A percentile compares a stretch with the other conserved stretches of the same genome.
These are phyloP conservation scores for Malurus alboscapulatus DNA, from an alignment of 2,113 vertebrate species.

Conservation along the genomic window DNA sequence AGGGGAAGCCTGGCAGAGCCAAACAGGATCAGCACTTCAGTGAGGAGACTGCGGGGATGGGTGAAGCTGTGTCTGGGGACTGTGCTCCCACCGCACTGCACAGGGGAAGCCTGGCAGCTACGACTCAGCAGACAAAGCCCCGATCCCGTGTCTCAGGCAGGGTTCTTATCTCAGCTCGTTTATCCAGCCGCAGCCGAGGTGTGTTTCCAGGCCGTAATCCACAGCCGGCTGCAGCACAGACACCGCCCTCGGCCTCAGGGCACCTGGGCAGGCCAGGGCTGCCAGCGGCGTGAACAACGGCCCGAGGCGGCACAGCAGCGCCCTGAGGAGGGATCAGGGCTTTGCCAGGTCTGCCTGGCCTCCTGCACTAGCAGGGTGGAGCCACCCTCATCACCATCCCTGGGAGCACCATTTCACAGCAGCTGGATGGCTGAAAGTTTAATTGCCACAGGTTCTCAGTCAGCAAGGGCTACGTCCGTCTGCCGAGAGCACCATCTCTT, in stretches of 20 bases:
- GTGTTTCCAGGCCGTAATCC: not conserved
- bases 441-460: not conserved
- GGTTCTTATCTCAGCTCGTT: not conserved
- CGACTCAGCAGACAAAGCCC: not conserved
- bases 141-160: fast-evolving
- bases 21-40: not conserved
- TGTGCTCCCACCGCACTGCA: fast-evolving
- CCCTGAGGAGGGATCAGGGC: not conserved
- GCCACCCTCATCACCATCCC: not conserved
- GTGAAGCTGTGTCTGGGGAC: not conserved
- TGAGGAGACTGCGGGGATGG: not conserved
- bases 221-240: not conserved
- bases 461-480: not conserved
- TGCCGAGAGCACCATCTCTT: constrained; percentile 27
- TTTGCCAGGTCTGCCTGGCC: not conserved
- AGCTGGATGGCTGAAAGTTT: not conserved
- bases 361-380: not conserved
- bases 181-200: not conserved
- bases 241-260: fast-evolving
- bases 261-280: not conserved
- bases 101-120: not conserved
- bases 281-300: not conserved
- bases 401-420: not conserved
- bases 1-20: not conserved
- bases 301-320: not conserved